Percentiles rank a stretch among this genome's conserved stretches.
phyloP scores from a whole-genome alignment of 2,113 vertebrate species.

The Lagopus leucura region DNA sequence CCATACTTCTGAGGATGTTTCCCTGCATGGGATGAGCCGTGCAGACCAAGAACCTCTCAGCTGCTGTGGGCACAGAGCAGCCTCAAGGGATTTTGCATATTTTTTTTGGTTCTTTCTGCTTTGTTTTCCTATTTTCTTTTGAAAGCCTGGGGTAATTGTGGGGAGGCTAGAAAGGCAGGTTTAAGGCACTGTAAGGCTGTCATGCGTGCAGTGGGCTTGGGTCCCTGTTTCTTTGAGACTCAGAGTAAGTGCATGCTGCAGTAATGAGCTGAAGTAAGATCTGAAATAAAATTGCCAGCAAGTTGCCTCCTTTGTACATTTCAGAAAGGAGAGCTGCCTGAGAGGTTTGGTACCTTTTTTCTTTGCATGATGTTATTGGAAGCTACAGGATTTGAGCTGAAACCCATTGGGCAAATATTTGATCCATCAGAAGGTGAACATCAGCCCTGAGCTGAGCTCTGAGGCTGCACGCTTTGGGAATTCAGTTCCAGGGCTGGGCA shows the following conservation, averaged over 20 bases:
- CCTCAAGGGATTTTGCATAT: not conserved
- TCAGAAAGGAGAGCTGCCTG: not conserved
- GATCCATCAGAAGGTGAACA: not conserved
- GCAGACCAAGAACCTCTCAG: not conserved
- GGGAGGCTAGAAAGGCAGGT: not conserved
- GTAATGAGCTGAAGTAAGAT: not conserved
- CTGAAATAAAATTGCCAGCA: not conserved
- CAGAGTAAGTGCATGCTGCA: not conserved
- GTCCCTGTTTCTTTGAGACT: not conserved
- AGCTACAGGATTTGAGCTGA: not conserved
- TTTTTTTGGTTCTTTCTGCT: not conserved
- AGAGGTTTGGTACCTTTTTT: not conserved
- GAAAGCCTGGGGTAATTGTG: not conserved
- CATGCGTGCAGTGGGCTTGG: not conserved
- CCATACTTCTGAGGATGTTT: slow-evolving; percentile 17
- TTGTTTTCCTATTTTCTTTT: not conserved
- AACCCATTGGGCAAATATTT: not conserved
- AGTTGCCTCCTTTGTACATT: not conserved
- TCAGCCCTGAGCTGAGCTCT: not conserved
- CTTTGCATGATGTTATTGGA: not conserved
- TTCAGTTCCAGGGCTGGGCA: not conserved
- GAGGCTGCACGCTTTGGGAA: not conserved
- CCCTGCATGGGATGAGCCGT: not conserved
- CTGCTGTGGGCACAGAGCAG: not conserved
- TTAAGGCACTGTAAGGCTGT: not conserved